phyloP scores from a whole-genome alignment of 2,113 vertebrate species.

The Ptilorrhoa leucosticta region DNA sequence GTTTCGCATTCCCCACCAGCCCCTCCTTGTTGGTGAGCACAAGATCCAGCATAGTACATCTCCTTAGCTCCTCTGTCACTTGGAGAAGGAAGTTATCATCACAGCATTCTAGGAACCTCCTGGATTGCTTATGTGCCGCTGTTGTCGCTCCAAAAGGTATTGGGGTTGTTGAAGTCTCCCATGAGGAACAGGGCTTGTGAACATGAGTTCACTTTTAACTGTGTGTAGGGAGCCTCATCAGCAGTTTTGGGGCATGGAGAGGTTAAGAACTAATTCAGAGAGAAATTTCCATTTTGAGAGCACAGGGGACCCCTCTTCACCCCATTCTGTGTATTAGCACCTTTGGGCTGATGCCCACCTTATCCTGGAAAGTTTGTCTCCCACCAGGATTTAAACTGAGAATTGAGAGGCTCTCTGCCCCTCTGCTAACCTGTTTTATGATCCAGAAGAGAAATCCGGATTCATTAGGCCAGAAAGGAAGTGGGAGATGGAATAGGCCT shows the following conservation, averaged over 20 bases:
- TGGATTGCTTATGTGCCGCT: background rate
- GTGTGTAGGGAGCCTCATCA: background rate
- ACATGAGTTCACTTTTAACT: background rate
- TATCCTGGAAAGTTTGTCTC: background rate
- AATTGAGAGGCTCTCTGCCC: background rate
- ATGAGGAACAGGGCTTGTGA: background rate
- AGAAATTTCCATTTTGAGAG: background rate
- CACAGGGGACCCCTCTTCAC: rapidly evolving
- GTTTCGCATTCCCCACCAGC: background rate
- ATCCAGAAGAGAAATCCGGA: background rate
- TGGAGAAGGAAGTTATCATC: background rate
- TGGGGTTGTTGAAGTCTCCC: rapidly evolving
- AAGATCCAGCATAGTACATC: background rate
- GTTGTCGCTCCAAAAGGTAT: background rate
- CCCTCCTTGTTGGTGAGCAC: background rate
- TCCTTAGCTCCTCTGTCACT: background rate
- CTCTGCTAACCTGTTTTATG: background rate
- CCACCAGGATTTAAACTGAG: background rate
- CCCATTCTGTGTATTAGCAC: background rate
- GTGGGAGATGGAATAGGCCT: background rate
- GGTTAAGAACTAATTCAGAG: background rate
- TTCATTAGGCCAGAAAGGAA: background rate
- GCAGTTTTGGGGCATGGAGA: background rate
- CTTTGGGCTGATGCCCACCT: background rate
- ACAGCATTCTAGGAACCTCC: rapidly evolving